These are phyloP conservation scores for Cheilosia pagana DNA, from an alignment of 2,888 invertebrate species.

Conservation along the genomic window DNA sequence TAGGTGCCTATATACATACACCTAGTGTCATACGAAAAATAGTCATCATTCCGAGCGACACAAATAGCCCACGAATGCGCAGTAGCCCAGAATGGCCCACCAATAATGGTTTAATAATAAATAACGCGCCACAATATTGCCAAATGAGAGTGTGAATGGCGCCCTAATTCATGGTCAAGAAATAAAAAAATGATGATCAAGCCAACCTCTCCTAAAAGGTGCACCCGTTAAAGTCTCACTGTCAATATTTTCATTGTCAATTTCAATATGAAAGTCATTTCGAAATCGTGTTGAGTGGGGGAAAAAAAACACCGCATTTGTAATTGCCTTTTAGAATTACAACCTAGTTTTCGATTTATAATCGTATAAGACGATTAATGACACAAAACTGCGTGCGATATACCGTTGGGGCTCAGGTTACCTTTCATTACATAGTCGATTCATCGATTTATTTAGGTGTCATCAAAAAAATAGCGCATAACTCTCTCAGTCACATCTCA, in stretches of 20 bases:
- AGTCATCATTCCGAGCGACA: constrained; percentile 25
- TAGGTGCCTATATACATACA: too few relatives aligned
- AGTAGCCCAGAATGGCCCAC: constrained; percentile 9
- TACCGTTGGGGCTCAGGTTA: constrained; percentile 25
- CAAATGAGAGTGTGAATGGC: constrained; percentile 36
- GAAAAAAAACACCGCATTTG: background rate
- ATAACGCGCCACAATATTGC: constrained; percentile 70
- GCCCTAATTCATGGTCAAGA: constrained; percentile 70
- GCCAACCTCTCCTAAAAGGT: constrained; percentile 8
- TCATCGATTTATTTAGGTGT: constrained; percentile 2
- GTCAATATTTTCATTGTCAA: constrained; percentile 67
- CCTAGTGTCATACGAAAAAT: constrained; percentile 22
- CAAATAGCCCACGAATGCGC: background rate
- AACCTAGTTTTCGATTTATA: constrained; percentile 54
- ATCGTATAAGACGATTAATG: constrained; percentile 11
- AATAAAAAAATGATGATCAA: constrained; percentile 31
- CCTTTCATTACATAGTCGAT: background rate
- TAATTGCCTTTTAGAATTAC: constrained; percentile 15
- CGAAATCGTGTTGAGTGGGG: constrained; percentile 23
- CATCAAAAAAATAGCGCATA: constrained; percentile 26
- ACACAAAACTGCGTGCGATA: background rate
- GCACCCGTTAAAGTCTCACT: constrained; percentile 17
- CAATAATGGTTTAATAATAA: background rate
- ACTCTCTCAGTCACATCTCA: constrained; percentile 1
- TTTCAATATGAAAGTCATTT: constrained; percentile 50